phyloP scores from a whole-genome alignment of 2,888 invertebrate genomes.

The Augiades crinisus region DNA sequence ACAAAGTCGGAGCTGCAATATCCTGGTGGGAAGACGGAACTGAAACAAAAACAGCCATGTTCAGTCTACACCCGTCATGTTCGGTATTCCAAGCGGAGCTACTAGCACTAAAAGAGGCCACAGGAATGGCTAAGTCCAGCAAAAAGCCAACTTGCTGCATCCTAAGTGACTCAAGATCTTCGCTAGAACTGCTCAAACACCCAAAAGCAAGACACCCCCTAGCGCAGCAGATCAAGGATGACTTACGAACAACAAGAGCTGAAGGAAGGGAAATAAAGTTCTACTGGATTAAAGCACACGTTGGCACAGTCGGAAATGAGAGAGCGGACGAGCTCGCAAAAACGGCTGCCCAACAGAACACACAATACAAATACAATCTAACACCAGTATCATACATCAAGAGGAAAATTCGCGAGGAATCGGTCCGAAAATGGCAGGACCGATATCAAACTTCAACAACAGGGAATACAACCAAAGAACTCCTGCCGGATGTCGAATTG shows the following conservation, averaged over 20 bases:
- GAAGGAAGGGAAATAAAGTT: neutral
- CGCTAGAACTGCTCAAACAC: neutral
- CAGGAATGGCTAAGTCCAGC: too few species aligned
- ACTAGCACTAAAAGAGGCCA: neutral
- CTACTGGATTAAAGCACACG: conserved; percentile 9
- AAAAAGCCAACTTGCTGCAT: too few species aligned
- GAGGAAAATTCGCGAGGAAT: neutral
- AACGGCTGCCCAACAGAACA: neutral
- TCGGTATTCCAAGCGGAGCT: conserved; percentile 30
- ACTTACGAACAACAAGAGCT: neutral
- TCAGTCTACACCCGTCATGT: conserved; percentile 22
- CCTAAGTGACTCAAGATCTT: conserved; percentile 18
- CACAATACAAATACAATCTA: neutral
- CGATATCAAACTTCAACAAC: conserved; percentile 5
- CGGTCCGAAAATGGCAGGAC: neutral
- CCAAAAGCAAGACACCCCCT: neutral
- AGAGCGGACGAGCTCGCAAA: conserved; percentile 11
- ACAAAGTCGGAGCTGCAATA: conserved; percentile 18
- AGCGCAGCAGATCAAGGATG: neutral
- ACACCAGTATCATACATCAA: neutral
- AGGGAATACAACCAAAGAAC: neutral
- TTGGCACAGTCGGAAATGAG: conserved; percentile 10
- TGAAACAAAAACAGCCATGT: too few species aligned
- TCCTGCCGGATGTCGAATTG: neutral
- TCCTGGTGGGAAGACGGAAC: conserved; percentile 20